Conservation (phyloP, 2,888 invertebrate genomes). For the Rhodophaea formosa region DNA sequence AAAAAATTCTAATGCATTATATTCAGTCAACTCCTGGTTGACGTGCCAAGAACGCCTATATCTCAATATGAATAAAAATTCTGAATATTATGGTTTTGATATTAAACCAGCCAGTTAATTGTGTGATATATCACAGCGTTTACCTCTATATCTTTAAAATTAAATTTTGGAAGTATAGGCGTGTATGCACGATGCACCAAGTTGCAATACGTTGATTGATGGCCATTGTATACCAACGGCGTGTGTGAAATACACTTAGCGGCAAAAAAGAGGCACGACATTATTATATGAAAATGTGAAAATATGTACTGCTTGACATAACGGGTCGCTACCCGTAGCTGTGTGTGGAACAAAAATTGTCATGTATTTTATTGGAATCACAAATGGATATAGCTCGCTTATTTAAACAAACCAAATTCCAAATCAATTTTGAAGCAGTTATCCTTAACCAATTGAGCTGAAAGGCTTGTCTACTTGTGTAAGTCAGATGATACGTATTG, state of each 20-base stretch:
- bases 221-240: slow-evolving; percentile 27
- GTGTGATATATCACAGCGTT: slow-evolving; percentile 31
- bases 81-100: background rate
- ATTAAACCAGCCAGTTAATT: slow-evolving; percentile 36
- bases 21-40: background rate
- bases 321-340: too few relatives aligned
- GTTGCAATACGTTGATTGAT: slow-evolving; percentile 49
- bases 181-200: slow-evolving; percentile 31
- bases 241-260: background rate
- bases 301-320: too few relatives aligned
- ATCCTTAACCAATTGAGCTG: too few relatives aligned
- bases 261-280: background rate
- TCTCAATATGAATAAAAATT: background rate
- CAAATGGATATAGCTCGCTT: too few relatives aligned
- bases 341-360: too few relatives aligned
- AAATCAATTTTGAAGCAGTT: too few relatives aligned
- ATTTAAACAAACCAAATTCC: too few relatives aligned
- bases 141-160: too few relatives aligned
- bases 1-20: background rate
- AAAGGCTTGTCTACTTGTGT: too few relatives aligned
- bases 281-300: too few relatives aligned
- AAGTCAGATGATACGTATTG: too few relatives aligned
- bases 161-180: slow-evolving; percentile 38
- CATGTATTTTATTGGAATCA: too few relatives aligned
- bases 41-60: background rate